Base-by-base conservation (phyloP, 2,797 vertebrate genomes). In the Sciurus carolinensis region DNA sequence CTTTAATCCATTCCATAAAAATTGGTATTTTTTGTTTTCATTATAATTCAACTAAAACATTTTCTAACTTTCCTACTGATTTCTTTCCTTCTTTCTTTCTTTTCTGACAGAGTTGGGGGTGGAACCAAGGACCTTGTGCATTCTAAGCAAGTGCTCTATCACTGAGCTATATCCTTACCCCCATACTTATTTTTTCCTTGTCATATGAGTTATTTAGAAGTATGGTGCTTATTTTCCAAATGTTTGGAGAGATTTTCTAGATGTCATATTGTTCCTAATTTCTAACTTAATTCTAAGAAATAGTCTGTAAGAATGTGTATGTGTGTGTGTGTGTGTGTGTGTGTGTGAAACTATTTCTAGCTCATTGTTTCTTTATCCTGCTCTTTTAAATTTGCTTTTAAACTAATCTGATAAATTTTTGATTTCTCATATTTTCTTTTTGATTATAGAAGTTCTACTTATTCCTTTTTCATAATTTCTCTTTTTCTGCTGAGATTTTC, bases 261-360 rank as follows among this genome's bases (percentile, higher is more conserved):
- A 54, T 84, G n/a, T 36, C 26, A 50, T 71, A 59, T 77, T 94
- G n/a, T 71, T 90, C 3, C 47, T 79, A 28, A 75, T 79, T 95
- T 94, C 67, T 94, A 72, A 79, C 33, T 39, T 95, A 87, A 95
- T 90, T 95, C 24, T n/a, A 82, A 33, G 54, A 91, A 77, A 26
- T 12, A 76, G 24, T 87, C 36, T 69, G 2, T 71, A 91, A 77
- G 57, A 59, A 59, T 59, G 7, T 24, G 57, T 24, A 7, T 59
- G 57, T 59, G 22, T 59, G 22, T 9, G 52, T 54, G 52, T 54
- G 52, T 54, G 52, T 54, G 52, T 54, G 52, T 20, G 18, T 54
- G 52, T 54, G 52, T 54, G 18, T 54, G 39, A 39, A 39, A 39
- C 79, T 52, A 15, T 64, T 11, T 87, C 36, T 30, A 36, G 30